Base-by-base conservation (phyloP, 2,113 vertebrate species). In the Heliornis fulica region DNA sequence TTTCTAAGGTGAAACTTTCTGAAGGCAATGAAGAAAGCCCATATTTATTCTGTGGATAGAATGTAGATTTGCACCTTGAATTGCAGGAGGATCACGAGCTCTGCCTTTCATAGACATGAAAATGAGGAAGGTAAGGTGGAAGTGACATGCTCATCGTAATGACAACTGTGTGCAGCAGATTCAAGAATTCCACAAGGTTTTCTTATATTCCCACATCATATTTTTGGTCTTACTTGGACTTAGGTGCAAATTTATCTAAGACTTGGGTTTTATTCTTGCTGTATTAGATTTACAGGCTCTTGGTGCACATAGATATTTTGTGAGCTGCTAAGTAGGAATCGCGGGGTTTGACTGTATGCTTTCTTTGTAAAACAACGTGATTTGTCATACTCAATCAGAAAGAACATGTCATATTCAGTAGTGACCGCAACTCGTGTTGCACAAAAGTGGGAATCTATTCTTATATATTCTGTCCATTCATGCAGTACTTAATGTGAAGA, bases 301-400 rank as follows among this genome's bases (percentile, higher is more conserved):
- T 87, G 56, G 17, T 65, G 36, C 25, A 72, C 72, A 21, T 72
- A 34, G 26, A 66, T 46, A 53, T 54, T n/a, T n/a, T 92, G 40
- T 57, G 78, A 87, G 54, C 38, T 68, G 20, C 32, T 85, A 68
- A 91, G 53, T 41, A 74, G 59, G 41, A 87, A 38, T 90, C 23
- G 25, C 63, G 54, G 60, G 87, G 83, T 79, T 56, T 87, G 56
- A 13, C 34, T 76, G 13, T 83, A n/a, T 72, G 19, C 7, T 51
- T 80, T 74, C n/a, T 79, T 83, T 57, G 65, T 69, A 64, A 68
- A 81, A 79, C 60, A 59, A 26, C 16, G 53, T 31, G 34, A 45
- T 94, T 96, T 94, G 56, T 94, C 87, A 61, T 65, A 53, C 26
- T 82, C 32, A 43, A 21, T 96, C 19, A 86, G 83, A 80, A 94